Evolutionary conservation across 2,888 invertebrate species (phyloP).

Genomic region (Pelosia muscerda): DNA sequence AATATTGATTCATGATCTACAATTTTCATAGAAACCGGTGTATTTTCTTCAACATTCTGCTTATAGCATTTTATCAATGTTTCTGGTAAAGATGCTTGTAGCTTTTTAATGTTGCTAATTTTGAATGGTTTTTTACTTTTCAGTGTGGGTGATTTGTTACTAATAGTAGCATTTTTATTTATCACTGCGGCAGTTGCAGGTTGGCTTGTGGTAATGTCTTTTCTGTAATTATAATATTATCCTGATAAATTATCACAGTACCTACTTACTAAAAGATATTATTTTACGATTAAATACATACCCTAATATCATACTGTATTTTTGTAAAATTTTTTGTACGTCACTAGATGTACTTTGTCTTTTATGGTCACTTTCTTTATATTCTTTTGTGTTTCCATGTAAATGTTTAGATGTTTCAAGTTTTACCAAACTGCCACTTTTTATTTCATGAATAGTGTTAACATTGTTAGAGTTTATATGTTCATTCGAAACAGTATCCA

Average conservation of each 20-base stretch:
- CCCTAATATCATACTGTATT: slow-evolving; percentile 67
- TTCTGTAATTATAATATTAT: slow-evolving; percentile 40
- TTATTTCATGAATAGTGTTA: not conserved
- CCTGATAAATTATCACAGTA: not conserved
- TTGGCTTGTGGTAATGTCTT: slow-evolving; percentile 28
- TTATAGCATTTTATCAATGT: slow-evolving; percentile 39
- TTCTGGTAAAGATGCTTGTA: slow-evolving; percentile 56
- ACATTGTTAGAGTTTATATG: not conserved
- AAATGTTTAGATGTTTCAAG: not conserved
- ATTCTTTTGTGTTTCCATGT: not conserved
- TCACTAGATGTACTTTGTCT: slow-evolving; percentile 28
- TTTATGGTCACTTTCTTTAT: not conserved
- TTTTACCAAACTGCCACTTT: not conserved
- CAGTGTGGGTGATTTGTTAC: not conserved
- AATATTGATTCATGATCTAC: slow-evolving; percentile 10
- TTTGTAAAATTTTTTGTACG: slow-evolving; percentile 65
- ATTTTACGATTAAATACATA: slow-evolving; percentile 44
- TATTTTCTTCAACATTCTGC: slow-evolving; percentile 12
- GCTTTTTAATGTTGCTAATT: slow-evolving; percentile 69
- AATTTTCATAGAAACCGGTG: not conserved
- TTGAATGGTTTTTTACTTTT: slow-evolving; percentile 68
- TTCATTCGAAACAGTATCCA: not conserved
- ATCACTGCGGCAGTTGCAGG: slow-evolving; percentile 16
- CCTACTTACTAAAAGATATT: not conserved
- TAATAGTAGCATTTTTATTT: slow-evolving; percentile 21